These are phyloP conservation scores for Lithobates sylvaticus DNA, from an alignment of 2,797 vertebrate species.

Conservation along the genomic window DNA sequence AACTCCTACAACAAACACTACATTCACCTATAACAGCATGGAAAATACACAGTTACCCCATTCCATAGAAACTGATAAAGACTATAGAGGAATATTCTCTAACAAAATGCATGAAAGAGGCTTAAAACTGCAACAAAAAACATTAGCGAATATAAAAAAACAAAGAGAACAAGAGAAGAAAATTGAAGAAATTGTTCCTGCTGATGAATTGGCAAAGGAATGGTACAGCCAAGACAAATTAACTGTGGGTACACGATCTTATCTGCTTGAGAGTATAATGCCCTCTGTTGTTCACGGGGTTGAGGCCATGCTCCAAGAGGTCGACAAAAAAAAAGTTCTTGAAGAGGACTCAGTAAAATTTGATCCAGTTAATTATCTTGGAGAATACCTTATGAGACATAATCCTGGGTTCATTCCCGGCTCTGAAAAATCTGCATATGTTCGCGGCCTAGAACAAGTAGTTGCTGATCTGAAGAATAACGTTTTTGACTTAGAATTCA, in stretches of 20 bases:
- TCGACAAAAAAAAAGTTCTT: conserved; percentile 72
- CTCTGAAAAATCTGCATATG: conserved; percentile 68
- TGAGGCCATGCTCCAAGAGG: conserved; percentile 71
- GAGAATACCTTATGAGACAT: conserved; percentile 81
- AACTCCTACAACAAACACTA: background rate
- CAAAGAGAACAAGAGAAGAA: conserved; percentile 69
- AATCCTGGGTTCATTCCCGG: conserved; percentile 68
- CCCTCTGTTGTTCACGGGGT: conserved; percentile 75
- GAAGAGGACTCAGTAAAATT: conserved; percentile 68
- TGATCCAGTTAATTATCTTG: conserved; percentile 81
- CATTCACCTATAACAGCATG: background rate
- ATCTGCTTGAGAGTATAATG: conserved; percentile 78
- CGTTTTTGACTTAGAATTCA: conserved; percentile 65
- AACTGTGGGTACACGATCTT: conserved; percentile 68
- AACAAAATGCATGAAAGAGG: conserved; percentile 73
- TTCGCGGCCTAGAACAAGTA: conserved; percentile 71
- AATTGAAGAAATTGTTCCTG: conserved; percentile 59
- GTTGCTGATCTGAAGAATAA: conserved; percentile 69
- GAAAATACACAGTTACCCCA: background rate
- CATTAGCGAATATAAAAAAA: conserved; percentile 59
- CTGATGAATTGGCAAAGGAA: conserved; percentile 71
- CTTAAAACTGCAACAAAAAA: conserved; percentile 70
- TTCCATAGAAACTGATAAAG: conserved; percentile 10
- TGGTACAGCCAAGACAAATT: conserved; percentile 72
- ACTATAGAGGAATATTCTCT: conserved; percentile 70